These are phyloP conservation scores for Celastrina argiolus DNA, from an alignment of 2,888 invertebrate genomes.

Conservation along the genomic window DNA sequence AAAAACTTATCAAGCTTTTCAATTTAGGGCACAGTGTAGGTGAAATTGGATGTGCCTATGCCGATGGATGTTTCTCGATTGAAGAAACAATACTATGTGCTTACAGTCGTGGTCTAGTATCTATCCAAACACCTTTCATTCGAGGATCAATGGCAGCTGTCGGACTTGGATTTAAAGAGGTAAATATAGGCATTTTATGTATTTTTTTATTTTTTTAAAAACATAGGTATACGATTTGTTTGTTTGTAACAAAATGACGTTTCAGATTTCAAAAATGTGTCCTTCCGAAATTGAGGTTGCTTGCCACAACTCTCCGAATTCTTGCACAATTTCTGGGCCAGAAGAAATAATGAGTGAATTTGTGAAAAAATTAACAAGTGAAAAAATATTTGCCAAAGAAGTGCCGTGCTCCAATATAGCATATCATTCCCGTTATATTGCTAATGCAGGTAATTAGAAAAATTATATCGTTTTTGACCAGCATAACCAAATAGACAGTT, in stretches of 20 bases:
- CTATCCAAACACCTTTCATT: slow-evolving; percentile 83
- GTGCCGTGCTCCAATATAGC: slow-evolving; percentile 87
- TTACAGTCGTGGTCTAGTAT: slow-evolving; percentile 87
- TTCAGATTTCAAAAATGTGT: slow-evolving; percentile 48
- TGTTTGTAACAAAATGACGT: too few species aligned
- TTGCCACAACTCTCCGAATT: background rate
- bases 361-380: slow-evolving; percentile 62
- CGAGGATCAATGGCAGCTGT: slow-evolving; percentile 93
- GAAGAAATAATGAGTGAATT: slow-evolving; percentile 71
- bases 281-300: slow-evolving; percentile 49
- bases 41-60: slow-evolving; percentile 96
- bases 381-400: slow-evolving; percentile 61
- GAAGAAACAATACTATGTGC: slow-evolving; percentile 90
- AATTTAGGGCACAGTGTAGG: slow-evolving; percentile 94
- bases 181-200: too few species aligned
- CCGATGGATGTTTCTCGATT: slow-evolving; percentile 91
- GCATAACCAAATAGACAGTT: too few species aligned
- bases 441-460: slow-evolving; percentile 79
- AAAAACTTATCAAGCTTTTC: background rate
- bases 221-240: too few species aligned
- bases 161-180: slow-evolving; percentile 79
- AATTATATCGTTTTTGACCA: too few species aligned
- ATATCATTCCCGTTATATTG: slow-evolving; percentile 91
- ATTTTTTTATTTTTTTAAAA: slow-evolving; percentile 19
- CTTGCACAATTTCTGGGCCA: slow-evolving; percentile 9